phyloP scores from a whole-genome alignment of 2,113 vertebrate genomes.

The Gadus macrocephalus region DNA sequence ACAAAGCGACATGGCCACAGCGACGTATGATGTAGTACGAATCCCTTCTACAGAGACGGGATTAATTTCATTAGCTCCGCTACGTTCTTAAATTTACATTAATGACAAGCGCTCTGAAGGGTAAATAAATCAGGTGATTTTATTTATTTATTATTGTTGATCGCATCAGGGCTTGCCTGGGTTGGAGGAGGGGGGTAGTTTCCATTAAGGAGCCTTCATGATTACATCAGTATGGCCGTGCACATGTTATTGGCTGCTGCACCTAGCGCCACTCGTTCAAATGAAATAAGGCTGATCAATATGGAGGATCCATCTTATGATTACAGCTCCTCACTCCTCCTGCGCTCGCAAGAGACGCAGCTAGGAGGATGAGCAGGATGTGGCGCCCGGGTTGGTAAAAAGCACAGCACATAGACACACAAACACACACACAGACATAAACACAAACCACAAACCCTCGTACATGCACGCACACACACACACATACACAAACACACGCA shows the following conservation, averaged over 20 bases:
- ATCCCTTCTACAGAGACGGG: no score
- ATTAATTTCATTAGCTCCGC: no score
- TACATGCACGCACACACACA: background rate
- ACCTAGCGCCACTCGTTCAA: background rate
- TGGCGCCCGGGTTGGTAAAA: background rate
- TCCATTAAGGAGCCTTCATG: background rate
- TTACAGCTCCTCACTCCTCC: background rate
- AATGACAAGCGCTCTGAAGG: conserved; percentile 37
- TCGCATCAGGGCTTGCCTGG: background rate
- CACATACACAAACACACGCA: background rate
- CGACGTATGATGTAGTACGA: no score
- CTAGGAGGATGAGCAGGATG: no score
- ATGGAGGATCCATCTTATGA: background rate
- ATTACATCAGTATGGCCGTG: background rate
- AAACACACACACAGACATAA: background rate
- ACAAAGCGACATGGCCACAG: no score
- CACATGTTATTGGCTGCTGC: background rate
- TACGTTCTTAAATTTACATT: conserved; percentile 34
- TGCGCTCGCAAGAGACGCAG: no score
- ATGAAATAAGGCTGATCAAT: background rate
- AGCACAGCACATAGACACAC: background rate
- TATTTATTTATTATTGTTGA: conserved; percentile 7
- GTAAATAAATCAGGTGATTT: conserved; percentile 40
- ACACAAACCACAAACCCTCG: background rate
- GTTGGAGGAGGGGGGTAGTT: background rate